These are phyloP conservation scores for Amiota communis DNA, from an alignment of 2,888 invertebrate genomes.

Conservation along the genomic window DNA sequence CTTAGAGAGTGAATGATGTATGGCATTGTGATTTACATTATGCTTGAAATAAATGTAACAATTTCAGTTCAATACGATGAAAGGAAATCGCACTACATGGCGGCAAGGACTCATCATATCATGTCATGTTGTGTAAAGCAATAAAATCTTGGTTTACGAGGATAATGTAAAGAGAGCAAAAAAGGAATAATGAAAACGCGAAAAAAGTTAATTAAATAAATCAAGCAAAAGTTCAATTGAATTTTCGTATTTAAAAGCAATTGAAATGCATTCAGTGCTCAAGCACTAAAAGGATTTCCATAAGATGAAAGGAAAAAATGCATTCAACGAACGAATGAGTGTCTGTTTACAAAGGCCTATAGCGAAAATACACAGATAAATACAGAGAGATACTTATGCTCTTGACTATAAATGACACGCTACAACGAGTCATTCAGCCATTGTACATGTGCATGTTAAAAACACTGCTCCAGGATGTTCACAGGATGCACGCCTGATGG, in stretches of 20 bases:
- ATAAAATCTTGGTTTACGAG: no score
- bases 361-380: no score
- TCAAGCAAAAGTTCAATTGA: slow-evolving; percentile 64
- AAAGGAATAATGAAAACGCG: not conserved
- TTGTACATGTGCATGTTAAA: not conserved
- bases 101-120: no score
- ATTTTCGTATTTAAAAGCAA: slow-evolving; percentile 46
- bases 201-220: slow-evolving; percentile 62
- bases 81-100: no score
- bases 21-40: slow-evolving; percentile 14
- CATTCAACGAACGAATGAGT: no score
- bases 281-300: no score
- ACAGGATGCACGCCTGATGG: slow-evolving; percentile 19
- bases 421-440: no score
- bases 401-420: no score
- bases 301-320: no score
- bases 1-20: not conserved
- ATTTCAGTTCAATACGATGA: slow-evolving; percentile 14
- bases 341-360: not conserved
- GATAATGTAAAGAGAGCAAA: no score
- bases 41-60: slow-evolving; percentile 11
- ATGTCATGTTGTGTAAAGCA: no score
- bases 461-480: slow-evolving; percentile 3
- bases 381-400: no score
- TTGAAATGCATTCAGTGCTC: not conserved